These are phyloP conservation scores for Andrena bucephala DNA, from an alignment of 2,888 invertebrate genomes.

Conservation along the genomic window DNA sequence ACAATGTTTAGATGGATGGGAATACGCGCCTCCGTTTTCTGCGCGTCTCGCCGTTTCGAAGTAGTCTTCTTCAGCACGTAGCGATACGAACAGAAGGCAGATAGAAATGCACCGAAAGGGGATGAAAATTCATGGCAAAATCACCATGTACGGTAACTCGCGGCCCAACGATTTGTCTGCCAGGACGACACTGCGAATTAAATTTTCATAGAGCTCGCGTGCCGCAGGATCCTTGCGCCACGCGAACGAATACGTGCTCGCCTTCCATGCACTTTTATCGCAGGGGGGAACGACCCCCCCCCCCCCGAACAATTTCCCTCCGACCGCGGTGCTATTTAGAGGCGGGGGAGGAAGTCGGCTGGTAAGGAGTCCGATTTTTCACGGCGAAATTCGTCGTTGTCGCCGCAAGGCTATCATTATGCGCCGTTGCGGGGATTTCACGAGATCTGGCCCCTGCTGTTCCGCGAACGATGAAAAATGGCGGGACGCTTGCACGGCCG, in stretches of 20 bases:
- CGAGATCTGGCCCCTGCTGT: conserved; percentile 36
- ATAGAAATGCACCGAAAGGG: too few species aligned
- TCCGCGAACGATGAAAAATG: conserved; percentile 66
- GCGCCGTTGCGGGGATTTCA: conserved; percentile 43
- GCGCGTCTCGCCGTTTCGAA: background rate
- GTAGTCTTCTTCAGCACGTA: background rate
- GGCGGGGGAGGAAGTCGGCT: conserved; percentile 4
- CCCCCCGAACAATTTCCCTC: conserved; percentile 8
- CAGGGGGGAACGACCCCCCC: background rate
- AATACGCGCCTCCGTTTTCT: background rate
- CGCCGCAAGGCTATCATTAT: conserved; percentile 59
- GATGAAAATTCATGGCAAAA: too few species aligned
- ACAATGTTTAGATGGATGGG: background rate
- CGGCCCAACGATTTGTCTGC: too few species aligned
- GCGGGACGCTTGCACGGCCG: conserved; percentile 35
- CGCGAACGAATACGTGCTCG: conserved; percentile 5
- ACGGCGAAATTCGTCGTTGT: conserved; percentile 36
- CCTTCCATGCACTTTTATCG: conserved; percentile 20
- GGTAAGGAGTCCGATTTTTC: conserved; percentile 43
- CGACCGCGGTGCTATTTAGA: background rate
- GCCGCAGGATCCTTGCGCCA: conserved; percentile 9
- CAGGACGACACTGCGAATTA: background rate
- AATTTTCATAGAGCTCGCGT: conserved; percentile 8
- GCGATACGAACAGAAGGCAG: background rate
- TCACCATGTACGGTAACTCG: too few species aligned